phyloP scores from a whole-genome alignment of 2,113 vertebrate genomes.

The Myanophis thanlyinensis region DNA sequence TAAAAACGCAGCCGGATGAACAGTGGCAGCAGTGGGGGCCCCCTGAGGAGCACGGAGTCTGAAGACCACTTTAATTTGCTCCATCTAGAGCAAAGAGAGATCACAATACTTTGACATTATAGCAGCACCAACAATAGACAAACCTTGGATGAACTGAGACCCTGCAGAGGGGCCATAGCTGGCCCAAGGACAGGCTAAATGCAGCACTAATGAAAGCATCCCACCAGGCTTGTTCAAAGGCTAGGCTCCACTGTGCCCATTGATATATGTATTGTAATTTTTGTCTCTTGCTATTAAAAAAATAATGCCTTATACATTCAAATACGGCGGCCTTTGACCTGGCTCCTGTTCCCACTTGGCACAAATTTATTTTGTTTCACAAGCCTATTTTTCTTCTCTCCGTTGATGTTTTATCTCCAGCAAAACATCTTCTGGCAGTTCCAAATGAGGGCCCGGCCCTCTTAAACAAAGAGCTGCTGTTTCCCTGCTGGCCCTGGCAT shows the following conservation, averaged over 20 bases:
- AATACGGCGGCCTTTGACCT: conserved; percentile 38
- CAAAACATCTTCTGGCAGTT: conserved; percentile 37
- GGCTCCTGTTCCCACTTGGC: conserved; percentile 63
- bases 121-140: conserved; percentile 60
- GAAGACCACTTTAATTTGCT: conserved; percentile 51
- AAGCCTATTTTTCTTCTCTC: conserved; percentile 47
- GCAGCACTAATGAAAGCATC: conserved; percentile 26
- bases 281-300: conserved; percentile 52
- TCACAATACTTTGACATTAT: conserved; percentile 38
- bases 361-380: conserved; percentile 53
- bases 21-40: conserved; percentile 33
- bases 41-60: conserved; percentile 29
- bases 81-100: conserved; percentile 39
- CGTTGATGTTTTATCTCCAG: conserved; percentile 42
- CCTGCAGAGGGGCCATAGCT: conserved; percentile 19
- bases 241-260: conserved; percentile 48
- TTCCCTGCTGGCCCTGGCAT: conserved; percentile 5
- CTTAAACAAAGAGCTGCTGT: conserved; percentile 24
- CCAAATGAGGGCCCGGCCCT: conserved; percentile 44
- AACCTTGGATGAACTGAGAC: conserved; percentile 58
- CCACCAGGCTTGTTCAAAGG: conserved; percentile 30
- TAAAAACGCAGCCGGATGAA: conserved; percentile 38
- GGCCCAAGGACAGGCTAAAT: conserved; percentile 19
- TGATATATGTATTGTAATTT: conserved; percentile 50
- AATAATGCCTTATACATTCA: conserved; percentile 71